Evolutionary conservation across 1,140 invertebrate species (phyloP), one percentile per base, ranked within the genome.

Genomic region (Drosophila fuyamai): DNA sequence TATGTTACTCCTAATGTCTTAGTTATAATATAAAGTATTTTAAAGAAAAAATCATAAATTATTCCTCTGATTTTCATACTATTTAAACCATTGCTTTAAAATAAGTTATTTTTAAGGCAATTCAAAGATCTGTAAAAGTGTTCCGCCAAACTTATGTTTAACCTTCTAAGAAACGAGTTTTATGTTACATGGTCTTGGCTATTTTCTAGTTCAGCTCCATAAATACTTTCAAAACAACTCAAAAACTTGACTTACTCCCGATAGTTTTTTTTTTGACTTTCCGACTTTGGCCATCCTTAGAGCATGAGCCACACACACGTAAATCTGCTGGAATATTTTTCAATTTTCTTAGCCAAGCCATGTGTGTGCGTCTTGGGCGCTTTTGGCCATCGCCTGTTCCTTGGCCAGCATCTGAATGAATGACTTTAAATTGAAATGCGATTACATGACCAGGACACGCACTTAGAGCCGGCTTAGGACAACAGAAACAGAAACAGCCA

Each of bases 381-480:
- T 44, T 44, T 44, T 47, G 36, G 67, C 36, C 16, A 13, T 58
- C 61, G 57, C 16, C 41, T 59, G 73, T 76, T 76, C 61, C 58
- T 76, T 68, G 47, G 73, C 36, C 57, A 61, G 48, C 59, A 55
- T 72, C 73, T 81, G 61, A 79, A 81, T 80, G 77, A 80, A 89
- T 89, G 84, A 83, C 81, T 89, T 90, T 75, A 78, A 89, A 89
- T 89, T 89, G 84, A 89, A 89, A 89, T 89, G 81, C 81, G 84
- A 89, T 89, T 89, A 89, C 84, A 89, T 73, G 77, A 89, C 84
- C 85, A 89, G 84, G 78, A 88, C 84, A 88, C 70, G 62, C 80
- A 81, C 82, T 89, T 84, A 84, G 76, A 81, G 59, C 61, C 59
- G 74, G 84, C 84, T 88, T 88, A 88, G 60, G 61, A 63, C 47